Evolutionary conservation across 2,113 vertebrate species (phyloP), one percentile per base, ranked within the genome.

Genomic region (Apeltes quadracus): DNA sequence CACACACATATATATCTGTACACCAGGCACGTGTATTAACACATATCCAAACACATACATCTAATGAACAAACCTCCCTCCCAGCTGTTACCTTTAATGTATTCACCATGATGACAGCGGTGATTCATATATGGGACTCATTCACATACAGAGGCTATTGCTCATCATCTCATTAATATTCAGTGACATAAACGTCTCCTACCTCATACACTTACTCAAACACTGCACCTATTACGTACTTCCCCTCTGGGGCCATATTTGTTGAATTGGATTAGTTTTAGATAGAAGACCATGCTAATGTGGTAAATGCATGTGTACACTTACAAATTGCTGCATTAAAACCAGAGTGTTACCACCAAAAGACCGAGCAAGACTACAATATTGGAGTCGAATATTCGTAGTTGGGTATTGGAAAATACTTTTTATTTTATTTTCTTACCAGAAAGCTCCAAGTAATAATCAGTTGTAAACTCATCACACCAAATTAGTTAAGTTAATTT

Each of bases 151-250:
- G n/a, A 79, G 36, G 83, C 78, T 69, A 84, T 82, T 76, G 76
- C 84, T 88, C 85, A 83, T 79, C 69, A 69, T 76, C 83, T 85
- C 61, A 92, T 92, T 92, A 89, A 89, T 84, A 92, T 90, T 89
- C 88, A 84, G 66, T 68, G 75, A 86, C 87, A 85, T 86, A 85
- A 88, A 91, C 84, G 89, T 87, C 83, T 88, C 78, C 80, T 81
- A 85, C 79, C 84, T 86, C 64, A 90, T 90, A 80, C 89, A 88
- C 58, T 82, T 82, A 67, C 76, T 81, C 83, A 82, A 83, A 90
- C 75, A 79, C 79, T 58, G 51, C 75, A 57, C 67, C 76, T 84
- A 87, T 88, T 86, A 84, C 63, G 77, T 71, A 72, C 38, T 74
- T 72, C 75, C 39, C 73, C 80, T 66, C 48, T 48, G 27, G 69